These are phyloP conservation scores for Gymnarchus niloticus DNA, from an alignment of 2,113 vertebrate species.

Conservation along the genomic window DNA sequence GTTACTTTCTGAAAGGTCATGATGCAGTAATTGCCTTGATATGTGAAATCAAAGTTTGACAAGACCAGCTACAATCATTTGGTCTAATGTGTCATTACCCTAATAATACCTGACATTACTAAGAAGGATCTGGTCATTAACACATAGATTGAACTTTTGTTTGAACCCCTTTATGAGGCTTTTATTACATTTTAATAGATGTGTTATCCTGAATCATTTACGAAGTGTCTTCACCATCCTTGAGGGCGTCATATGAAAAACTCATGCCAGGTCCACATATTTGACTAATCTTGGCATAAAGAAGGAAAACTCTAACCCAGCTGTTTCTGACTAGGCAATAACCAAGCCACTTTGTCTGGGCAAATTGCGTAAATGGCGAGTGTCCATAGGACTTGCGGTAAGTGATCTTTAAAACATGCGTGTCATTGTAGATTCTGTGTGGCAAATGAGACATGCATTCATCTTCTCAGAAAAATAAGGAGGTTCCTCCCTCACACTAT, in stretches of 20 bases:
- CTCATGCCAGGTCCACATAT: background rate
- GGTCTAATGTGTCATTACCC: slow-evolving; percentile 12
- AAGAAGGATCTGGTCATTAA: slow-evolving; percentile 21
- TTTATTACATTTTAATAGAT: slow-evolving; percentile 25
- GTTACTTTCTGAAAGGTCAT: background rate
- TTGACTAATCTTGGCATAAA: slow-evolving; percentile 6
- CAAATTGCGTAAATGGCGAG: background rate
- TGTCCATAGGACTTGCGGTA: background rate
- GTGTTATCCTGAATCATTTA: slow-evolving; percentile 21
- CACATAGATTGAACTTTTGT: slow-evolving; percentile 22
- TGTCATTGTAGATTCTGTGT: background rate
- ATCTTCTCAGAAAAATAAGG: background rate
- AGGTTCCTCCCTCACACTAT: background rate
- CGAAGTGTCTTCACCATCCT: background rate
- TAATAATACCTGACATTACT: slow-evolving; percentile 21
- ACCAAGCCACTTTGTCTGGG: background rate
- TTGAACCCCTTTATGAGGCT: background rate
- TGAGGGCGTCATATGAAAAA: slow-evolving; percentile 2
- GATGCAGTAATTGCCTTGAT: slow-evolving; percentile 1
- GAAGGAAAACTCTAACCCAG: background rate
- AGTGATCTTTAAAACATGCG: background rate
- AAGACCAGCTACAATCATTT: slow-evolving; percentile 18
- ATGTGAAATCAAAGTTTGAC: slow-evolving; percentile 18
- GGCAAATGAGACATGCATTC: background rate
- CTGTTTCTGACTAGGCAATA: background rate